These are phyloP conservation scores for Genyomyrus donnyi DNA, from an alignment of 2,113 vertebrate genomes.

Conservation along the genomic window DNA sequence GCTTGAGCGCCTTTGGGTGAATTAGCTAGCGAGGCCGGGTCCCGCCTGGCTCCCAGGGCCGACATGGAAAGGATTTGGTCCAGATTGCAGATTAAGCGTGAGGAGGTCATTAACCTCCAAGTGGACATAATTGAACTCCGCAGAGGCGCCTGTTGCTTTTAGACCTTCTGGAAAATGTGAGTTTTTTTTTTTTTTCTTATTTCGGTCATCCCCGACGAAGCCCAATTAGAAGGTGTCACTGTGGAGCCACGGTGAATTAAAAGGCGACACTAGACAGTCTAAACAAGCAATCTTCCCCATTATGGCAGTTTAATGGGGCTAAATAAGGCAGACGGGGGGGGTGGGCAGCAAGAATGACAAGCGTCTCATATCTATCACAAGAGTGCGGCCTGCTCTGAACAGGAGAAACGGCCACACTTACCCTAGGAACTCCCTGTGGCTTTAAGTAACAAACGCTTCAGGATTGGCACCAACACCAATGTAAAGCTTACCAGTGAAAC, in stretches of 20 bases:
- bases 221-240: constrained; percentile 82
- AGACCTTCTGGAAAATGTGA: constrained; percentile 77
- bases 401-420: neutral
- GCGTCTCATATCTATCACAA: constrained; percentile 33
- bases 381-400: neutral
- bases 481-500: neutral
- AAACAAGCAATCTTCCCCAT: constrained; percentile 82
- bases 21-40: neutral
- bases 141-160: constrained; percentile 66
- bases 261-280: constrained; percentile 78
- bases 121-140: constrained; percentile 77
- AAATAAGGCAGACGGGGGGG: constrained; percentile 39
- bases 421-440: neutral
- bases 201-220: constrained; percentile 58
- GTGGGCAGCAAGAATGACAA: constrained; percentile 51
- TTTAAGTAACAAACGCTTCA: neutral
- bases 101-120: constrained; percentile 73
- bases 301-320: constrained; percentile 83
- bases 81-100: constrained; percentile 66
- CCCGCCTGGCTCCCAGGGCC: neutral
- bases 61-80: constrained; percentile 57
- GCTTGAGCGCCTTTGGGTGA: neutral
- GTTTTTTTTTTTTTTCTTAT: constrained; percentile 51
- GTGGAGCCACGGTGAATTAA: constrained; percentile 90
- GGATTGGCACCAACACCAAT: neutral